Base-by-base conservation (phyloP, 1,140 invertebrate genomes). In the Calliphora vicina region DNA sequence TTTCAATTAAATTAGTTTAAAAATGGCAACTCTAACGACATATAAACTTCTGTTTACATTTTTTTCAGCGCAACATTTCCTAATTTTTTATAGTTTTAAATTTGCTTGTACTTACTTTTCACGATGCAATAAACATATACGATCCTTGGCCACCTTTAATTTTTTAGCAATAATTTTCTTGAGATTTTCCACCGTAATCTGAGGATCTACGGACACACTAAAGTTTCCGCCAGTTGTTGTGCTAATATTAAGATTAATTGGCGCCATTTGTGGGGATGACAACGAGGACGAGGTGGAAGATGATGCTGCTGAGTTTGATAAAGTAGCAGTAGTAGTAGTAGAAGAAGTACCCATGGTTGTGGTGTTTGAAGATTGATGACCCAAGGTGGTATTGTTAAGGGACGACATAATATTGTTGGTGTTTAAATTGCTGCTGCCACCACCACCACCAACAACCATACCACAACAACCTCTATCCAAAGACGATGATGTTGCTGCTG, bases 221-320 rank as follows among this genome's bases (percentile, higher is more conserved):
- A 98, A 97, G 88, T 95, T 96, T 87, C 97, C 96, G 87, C 97
- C 97, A 83, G 96, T 98, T 81, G 97, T 98, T 85, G 97, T 97
- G 87, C 94, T 95, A 88, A 97, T 95, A 92, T 94, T 95, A 87
- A 97, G 93, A 88, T 94, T 96, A 91, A 96, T 96, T 35, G 81
- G 83, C 74, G 81, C 81, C 82, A 82, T 72, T 80, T 84, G 83
- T 84, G 27, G 23, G 73, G 80, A 82, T 25, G 83, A 35, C 45
- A 50, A 81, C 20, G 82, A 78, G 5, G 82, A 57, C 3, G 81
- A n/a, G n/a, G 71, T 43, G 10, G 71, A 29, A 27, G 43, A 17
- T 25, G 42, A 25, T 67, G 27, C 74, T 57, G 82, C 29, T 25
- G 71, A 81, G 43, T 26, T 71, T 76, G 72, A 74, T 35, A 74